These are phyloP conservation scores for Umimayanthus chanpuru DNA, from an alignment of 92 coral and sea anemone genomes.

Conservation along the genomic window DNA sequence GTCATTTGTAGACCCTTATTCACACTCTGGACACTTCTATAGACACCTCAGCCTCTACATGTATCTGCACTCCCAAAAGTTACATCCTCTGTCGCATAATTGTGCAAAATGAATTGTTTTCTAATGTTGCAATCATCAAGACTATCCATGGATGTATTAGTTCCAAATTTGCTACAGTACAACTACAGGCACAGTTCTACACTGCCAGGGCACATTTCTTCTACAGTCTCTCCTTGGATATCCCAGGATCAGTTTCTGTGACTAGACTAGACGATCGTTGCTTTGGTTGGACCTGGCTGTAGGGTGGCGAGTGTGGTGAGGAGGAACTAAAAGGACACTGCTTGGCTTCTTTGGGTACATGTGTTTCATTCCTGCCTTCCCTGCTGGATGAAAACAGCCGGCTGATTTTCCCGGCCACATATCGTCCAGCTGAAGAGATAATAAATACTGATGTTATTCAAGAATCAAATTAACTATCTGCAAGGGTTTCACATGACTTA, in stretches of 20 bases:
- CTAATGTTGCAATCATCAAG: background rate
- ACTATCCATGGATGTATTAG: background rate
- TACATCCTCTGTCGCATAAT: too few relatives aligned
- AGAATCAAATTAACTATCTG: too few relatives aligned
- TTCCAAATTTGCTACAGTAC: background rate
- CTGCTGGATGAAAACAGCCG: conserved; percentile 41
- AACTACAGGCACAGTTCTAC: background rate
- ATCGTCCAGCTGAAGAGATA: conserved; percentile 20
- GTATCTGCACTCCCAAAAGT: too few relatives aligned
- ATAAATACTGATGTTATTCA: too few relatives aligned
- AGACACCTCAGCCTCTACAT: too few relatives aligned
- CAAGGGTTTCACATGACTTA: too few relatives aligned
- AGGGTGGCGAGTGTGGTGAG: background rate
- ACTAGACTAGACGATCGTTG: background rate
- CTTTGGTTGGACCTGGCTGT: background rate
- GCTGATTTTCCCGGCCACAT: conserved; percentile 37
- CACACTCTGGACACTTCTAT: too few relatives aligned
- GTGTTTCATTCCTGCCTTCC: background rate
- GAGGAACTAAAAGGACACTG: conserved; percentile 26
- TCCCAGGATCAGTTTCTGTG: background rate
- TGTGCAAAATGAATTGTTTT: too few relatives aligned
- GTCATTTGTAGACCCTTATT: too few relatives aligned
- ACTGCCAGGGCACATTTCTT: background rate
- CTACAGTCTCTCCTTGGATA: background rate
- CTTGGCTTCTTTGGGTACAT: background rate